These are phyloP conservation scores for Drosophila peninsularis DNA, from an alignment of 2,888 invertebrate genomes.

Conservation along the genomic window DNA sequence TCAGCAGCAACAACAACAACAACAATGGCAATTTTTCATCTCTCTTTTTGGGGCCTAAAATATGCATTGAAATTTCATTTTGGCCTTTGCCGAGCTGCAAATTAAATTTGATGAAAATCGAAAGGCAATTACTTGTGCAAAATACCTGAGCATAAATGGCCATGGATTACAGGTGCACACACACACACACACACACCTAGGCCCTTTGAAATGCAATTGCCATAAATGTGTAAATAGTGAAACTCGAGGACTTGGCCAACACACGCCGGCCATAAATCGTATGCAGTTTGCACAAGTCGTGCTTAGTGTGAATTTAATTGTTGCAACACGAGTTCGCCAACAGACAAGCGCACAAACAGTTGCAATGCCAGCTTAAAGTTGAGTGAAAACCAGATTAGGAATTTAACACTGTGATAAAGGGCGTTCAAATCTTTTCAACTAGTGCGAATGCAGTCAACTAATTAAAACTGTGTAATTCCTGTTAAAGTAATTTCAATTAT, in stretches of 20 bases:
- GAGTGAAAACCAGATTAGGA: too few relatives aligned
- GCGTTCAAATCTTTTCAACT: too few relatives aligned
- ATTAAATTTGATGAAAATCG: slow-evolving; percentile 43
- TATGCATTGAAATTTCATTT: slow-evolving; percentile 23
- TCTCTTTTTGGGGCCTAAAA: too few relatives aligned
- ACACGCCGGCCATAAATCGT: slow-evolving; percentile 23
- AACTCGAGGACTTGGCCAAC: slow-evolving; percentile 15
- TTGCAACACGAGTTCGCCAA: neutral
- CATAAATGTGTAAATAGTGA: slow-evolving; percentile 33
- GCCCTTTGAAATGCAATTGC: slow-evolving; percentile 37
- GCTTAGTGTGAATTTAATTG: slow-evolving; percentile 24
- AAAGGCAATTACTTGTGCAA: slow-evolving; percentile 47
- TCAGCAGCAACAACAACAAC: slow-evolving; percentile 17
- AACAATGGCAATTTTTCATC: slow-evolving; percentile 16
- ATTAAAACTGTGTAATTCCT: too few relatives aligned
- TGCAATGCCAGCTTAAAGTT: neutral
- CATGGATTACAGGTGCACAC: slow-evolving; percentile 21
- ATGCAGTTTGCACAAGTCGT: slow-evolving; percentile 20
- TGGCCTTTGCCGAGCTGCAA: slow-evolving; percentile 9
- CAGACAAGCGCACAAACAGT: neutral
- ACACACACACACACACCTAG: neutral
- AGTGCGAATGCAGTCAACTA: neutral
- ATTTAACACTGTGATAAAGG: too few relatives aligned
- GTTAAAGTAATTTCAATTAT: too few relatives aligned
- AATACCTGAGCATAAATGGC: slow-evolving; percentile 30